Evolutionary conservation across 2,113 vertebrate genomes (phyloP).

Genomic region (Hypanus sabinus): DNA sequence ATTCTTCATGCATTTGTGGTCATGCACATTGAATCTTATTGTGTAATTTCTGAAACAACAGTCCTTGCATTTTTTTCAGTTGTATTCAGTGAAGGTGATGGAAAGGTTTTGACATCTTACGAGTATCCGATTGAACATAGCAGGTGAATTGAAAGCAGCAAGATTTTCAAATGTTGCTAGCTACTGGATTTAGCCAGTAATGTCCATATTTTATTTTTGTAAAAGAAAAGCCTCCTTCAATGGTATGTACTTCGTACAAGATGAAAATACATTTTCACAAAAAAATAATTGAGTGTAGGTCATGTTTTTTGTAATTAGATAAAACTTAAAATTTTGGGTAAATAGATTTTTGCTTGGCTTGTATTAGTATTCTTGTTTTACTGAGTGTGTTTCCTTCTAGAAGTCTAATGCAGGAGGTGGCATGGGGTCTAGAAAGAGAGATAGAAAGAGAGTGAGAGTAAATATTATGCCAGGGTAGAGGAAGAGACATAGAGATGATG

Average conservation of each 20-base stretch:
- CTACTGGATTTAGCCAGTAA: background rate
- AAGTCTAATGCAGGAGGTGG: background rate
- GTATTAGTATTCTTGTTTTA: background rate
- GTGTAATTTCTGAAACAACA: background rate
- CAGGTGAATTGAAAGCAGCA: background rate
- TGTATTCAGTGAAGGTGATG: background rate
- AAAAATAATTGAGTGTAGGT: background rate
- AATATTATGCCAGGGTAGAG: no score
- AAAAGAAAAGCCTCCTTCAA: background rate
- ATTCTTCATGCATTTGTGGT: background rate
- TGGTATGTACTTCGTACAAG: background rate
- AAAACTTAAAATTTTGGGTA: background rate
- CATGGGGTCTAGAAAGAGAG: background rate
- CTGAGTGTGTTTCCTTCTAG: background rate
- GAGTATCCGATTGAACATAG: background rate
- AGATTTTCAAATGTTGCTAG: background rate
- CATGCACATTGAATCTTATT: background rate
- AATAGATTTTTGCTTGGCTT: background rate
- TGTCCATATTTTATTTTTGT: background rate
- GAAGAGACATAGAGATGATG: background rate
- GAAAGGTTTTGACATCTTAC: background rate
- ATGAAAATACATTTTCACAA: background rate
- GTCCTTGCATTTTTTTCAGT: background rate
- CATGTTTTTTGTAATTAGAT: background rate
- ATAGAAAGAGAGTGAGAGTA: background rate